Evolutionary conservation across 1,140 invertebrate species (phyloP), one percentile per base, ranked within the genome.

Genomic region (Whitmania pigra): DNA sequence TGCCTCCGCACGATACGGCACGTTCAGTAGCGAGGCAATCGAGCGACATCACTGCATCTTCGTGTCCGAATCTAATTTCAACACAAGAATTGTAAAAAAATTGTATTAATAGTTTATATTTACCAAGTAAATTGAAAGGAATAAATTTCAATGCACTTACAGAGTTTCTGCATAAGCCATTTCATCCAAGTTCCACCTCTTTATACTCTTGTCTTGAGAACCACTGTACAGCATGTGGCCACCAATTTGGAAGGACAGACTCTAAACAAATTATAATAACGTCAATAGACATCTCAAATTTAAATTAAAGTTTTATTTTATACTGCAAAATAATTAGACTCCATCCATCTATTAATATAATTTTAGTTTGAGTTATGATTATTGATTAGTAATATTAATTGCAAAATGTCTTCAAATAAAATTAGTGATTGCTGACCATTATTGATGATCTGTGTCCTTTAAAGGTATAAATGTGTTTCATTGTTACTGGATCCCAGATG

Each of bases 131-230:
- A 49, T 17, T 15, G n/a, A n/a, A n/a, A n/a, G n/a, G n/a, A n/a
- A n/a, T n/a, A n/a, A 31, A 63, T 63, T 22, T n/a, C 11, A 63
- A 20, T 22, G 29, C 57, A 81, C 87, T 84, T 83, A 90, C 84
- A 97, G 83, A 72, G 92, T 93, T 85, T 98, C 94, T 13, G 97
- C 89, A 84, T 95, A 97, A 15, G 89, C 88, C 89, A 94, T 92
- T 79, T 97, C 93, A 85, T 93, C 90, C 27, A 97, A 83, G 76
- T 90, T 93, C 94, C 94, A 98, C 40, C 95, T 88, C 78, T 87
- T 86, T 0, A 96, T 88, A 43, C 90, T 88, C 76, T 89, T 85
- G 81, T 98, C 95, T 78, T 88, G 86, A 66, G 87, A 87, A 72
- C 81, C 81, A 55, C 92, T 94, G 78, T 92, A 97, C 53, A 98